Percentiles rank a stretch among this genome's conserved stretches.
Conservation (phyloP, 1,140 invertebrate species). For the Macrostomum lignano region DNA sequence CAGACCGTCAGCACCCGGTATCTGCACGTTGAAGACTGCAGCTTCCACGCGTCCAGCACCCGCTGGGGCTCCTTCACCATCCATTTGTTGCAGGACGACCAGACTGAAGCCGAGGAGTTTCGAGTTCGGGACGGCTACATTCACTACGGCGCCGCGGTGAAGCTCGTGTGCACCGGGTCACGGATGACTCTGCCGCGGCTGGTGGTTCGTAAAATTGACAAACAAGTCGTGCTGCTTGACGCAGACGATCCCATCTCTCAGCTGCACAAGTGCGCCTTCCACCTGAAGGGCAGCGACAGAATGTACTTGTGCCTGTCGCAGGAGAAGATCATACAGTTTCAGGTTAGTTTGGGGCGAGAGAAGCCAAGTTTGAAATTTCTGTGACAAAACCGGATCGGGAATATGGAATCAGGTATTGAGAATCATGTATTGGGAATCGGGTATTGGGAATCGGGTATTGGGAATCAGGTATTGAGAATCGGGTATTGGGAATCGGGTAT, state of each 20-base stretch:
- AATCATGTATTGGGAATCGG: too few relatives aligned
- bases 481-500: too few relatives aligned
- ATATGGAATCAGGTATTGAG: too few relatives aligned
- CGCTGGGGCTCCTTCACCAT: constrained; percentile 99
- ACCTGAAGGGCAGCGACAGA: constrained; percentile 88
- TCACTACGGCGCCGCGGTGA: constrained; percentile 87
- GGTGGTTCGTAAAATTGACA: constrained; percentile 72
- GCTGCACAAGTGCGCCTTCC: constrained; percentile 95
- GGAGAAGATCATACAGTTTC: constrained; percentile 93
- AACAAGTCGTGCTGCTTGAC: constrained; percentile 84
- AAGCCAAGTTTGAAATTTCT: too few relatives aligned
- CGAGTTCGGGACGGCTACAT: constrained; percentile 86
- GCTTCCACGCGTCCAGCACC: constrained; percentile 91
- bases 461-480: too few relatives aligned
- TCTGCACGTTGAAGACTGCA: constrained; percentile 91
- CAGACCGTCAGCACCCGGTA: constrained; percentile 95
- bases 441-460: too few relatives aligned
- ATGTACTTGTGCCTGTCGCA: constrained; percentile 95
- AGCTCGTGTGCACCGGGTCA: constrained; percentile 89
- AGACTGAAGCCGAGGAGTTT: constrained; percentile 87
- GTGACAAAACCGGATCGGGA: too few relatives aligned
- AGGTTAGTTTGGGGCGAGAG: too few relatives aligned
- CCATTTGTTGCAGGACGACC: constrained; percentile 79
- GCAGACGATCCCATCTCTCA: constrained; percentile 91
- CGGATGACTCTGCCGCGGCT: constrained; percentile 85